phyloP scores from a whole-genome alignment of 2,797 vertebrate species.

The Lophius americanus region DNA sequence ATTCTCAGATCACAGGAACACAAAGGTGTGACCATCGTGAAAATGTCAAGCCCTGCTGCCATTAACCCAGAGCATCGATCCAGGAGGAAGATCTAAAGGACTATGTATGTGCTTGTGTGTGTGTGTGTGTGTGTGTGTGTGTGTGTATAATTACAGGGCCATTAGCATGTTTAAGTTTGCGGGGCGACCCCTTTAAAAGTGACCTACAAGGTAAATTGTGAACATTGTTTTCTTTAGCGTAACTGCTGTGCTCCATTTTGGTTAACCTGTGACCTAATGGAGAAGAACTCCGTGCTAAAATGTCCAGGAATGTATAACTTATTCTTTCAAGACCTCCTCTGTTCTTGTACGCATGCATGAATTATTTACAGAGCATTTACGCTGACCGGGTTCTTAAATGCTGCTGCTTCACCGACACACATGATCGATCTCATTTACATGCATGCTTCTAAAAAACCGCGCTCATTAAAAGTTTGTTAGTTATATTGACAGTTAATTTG shows the following conservation, averaged over 20 bases:
- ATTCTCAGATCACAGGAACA: constrained; percentile 40
- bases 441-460: not conserved
- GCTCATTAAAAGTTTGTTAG: not conserved
- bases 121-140: not conserved
- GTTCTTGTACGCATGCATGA: constrained; percentile 17
- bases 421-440: not conserved
- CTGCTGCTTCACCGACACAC: constrained; percentile 4
- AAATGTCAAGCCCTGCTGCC: constrained; percentile 55
- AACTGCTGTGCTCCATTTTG: constrained; percentile 15
- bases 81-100: constrained; percentile 28
- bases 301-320: constrained; percentile 30
- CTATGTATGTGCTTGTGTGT: constrained; percentile 33
- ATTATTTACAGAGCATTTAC: constrained; percentile 39
- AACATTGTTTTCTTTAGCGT: constrained; percentile 6
- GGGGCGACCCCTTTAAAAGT: constrained; percentile 19
- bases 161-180: constrained; percentile 34
- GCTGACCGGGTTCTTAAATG: constrained; percentile 14
- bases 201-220: constrained; percentile 20
- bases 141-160: constrained; percentile 4
- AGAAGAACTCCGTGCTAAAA: constrained; percentile 26
- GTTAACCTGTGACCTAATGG: constrained; percentile 42
- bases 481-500: constrained; percentile 7
- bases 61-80: constrained; percentile 56
- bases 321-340: constrained; percentile 21
- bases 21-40: constrained; percentile 45